These are phyloP conservation scores for Scaptomyza hsui DNA, from an alignment of 1,140 invertebrate species.

Conservation along the genomic window DNA sequence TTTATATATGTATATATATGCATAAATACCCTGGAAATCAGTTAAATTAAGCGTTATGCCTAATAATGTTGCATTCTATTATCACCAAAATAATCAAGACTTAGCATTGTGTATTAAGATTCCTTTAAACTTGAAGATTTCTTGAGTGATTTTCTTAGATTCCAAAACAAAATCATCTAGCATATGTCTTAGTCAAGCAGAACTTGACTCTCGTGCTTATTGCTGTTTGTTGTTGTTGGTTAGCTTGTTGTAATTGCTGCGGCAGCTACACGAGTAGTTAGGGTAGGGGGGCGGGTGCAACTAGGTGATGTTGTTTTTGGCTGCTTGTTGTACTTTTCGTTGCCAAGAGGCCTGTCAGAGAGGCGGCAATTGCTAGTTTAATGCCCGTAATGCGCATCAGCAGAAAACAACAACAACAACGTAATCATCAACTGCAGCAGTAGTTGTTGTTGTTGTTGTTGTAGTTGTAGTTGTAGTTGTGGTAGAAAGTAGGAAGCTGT, in stretches of 20 bases:
- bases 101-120: no score
- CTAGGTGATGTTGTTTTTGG: slow-evolving; percentile 30
- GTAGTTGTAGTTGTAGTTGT: no score
- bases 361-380: slow-evolving; percentile 46
- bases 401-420: slow-evolving; percentile 22
- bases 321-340: slow-evolving; percentile 19
- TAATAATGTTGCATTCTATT: not conserved
- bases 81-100: no score
- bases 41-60: not conserved
- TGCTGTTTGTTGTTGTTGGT: not conserved
- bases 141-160: no score
- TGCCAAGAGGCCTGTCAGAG: slow-evolving; percentile 34
- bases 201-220: not conserved
- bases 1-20: no score
- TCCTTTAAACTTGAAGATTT: no score
- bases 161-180: no score
- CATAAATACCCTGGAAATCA: slow-evolving; percentile 4
- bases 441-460: not conserved
- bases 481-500: not conserved
- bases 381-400: slow-evolving; percentile 46
- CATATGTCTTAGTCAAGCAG: slow-evolving; percentile 10
- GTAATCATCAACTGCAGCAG: slow-evolving; percentile 14
- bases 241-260: slow-evolving; percentile 44
- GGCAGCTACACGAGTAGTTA: no score
- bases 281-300: slow-evolving; percentile 1